Conservation (phyloP, 2,888 invertebrate species). For the Leptura quadrifasciata region DNA sequence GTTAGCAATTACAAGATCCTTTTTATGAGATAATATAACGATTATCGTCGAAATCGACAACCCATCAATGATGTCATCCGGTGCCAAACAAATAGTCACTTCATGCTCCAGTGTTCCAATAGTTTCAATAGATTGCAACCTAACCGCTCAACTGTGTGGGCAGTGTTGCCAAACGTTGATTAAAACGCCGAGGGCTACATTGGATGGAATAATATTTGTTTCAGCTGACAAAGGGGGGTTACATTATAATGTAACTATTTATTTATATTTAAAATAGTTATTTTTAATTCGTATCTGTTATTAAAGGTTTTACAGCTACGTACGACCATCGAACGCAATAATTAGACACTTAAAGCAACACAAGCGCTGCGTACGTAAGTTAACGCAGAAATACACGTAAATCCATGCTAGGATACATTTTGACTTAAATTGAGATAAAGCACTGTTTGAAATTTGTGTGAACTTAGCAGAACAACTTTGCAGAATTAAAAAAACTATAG, state of each 20-base stretch:
- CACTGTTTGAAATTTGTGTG: no score
- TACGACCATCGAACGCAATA: no score
- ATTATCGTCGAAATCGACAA: slow-evolving; percentile 32
- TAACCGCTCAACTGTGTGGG: slow-evolving; percentile 7
- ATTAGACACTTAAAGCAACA: no score
- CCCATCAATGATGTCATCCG: slow-evolving; percentile 31
- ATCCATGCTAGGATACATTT: no score
- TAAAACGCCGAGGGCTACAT: not conserved
- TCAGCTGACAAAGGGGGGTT: not conserved
- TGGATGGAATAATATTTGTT: slow-evolving; percentile 9
- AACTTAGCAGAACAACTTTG: no score
- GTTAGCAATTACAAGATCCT: slow-evolving; percentile 33
- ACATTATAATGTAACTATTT: not conserved
- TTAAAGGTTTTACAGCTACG: no score
- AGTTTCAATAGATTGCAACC: slow-evolving; percentile 19
- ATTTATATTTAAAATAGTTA: not conserved
- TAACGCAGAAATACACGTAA: no score
- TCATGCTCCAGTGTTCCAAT: slow-evolving; percentile 22
- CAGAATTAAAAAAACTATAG: no score
- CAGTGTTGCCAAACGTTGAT: slow-evolving; percentile 11
- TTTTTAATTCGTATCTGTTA: not conserved
- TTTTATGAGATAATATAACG: slow-evolving; percentile 18
- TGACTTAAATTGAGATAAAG: no score
- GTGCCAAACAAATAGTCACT: slow-evolving; percentile 31
- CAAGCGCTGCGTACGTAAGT: no score